phyloP scores from a whole-genome alignment of 2,888 invertebrate genomes.

The Neocrepidodera transversa region DNA sequence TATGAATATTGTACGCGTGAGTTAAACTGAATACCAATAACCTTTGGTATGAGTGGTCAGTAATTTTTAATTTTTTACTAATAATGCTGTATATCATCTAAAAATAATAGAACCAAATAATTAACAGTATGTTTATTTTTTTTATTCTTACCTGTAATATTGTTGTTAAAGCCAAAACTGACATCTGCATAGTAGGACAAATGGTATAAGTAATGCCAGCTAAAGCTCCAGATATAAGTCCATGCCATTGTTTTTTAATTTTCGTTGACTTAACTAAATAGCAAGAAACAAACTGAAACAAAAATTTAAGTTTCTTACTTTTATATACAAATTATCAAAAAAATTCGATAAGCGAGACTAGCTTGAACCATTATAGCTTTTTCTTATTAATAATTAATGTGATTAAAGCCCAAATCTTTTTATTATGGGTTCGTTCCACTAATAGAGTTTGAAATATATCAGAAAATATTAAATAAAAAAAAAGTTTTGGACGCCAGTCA shows the following conservation, averaged over 20 bases:
- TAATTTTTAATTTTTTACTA: conserved; percentile 35
- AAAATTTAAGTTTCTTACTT: conserved; percentile 3
- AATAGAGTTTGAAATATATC: no score
- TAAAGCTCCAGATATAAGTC: conserved; percentile 65
- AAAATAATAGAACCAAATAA: conserved; percentile 15
- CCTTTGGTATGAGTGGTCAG: conserved; percentile 55
- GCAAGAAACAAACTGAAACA: conserved; percentile 61
- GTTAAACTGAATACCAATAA: conserved; percentile 64
- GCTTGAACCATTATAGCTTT: no score
- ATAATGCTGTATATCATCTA: conserved; percentile 39
- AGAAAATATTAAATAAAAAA: no score
- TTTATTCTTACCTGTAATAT: conserved; percentile 60
- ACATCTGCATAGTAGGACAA: conserved; percentile 64
- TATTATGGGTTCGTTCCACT: no score
- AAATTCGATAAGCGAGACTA: no score
- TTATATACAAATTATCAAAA: no score
- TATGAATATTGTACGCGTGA: conserved; percentile 65
- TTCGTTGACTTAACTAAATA: conserved; percentile 40
- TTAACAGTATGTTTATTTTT: neutral
- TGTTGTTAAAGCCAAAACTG: conserved; percentile 64
- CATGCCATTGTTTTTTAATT: conserved; percentile 62
- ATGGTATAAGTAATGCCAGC: conserved; percentile 64
- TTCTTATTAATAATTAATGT: no score
- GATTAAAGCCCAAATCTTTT: no score
- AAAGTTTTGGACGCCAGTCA: no score